A percentile compares a stretch with the other conserved stretches of the same genome.
Evolutionary conservation across 2,797 vertebrate genomes (phyloP).

Genomic region (Sebastiscus tertius): DNA sequence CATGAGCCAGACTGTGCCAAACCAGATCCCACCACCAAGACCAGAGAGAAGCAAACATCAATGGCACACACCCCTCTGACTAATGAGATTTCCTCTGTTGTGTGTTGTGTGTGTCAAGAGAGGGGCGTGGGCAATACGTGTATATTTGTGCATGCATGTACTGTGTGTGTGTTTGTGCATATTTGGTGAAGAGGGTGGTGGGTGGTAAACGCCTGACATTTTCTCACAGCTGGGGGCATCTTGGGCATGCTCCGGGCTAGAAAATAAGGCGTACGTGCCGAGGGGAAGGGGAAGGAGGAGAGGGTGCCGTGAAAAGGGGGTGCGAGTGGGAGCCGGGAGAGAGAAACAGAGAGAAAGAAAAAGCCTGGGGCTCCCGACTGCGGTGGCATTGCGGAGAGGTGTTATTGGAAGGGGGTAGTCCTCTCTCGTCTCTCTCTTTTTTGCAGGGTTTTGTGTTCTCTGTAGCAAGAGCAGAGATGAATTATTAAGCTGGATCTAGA

Average conservation of each 20-base stretch:
- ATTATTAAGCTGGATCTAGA: conserved; percentile 77
- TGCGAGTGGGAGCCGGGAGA: not conserved
- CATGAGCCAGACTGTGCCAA: conserved; percentile 68
- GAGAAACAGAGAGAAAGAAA: not conserved
- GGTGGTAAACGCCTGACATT: conserved; percentile 81
- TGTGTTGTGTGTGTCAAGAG: conserved; percentile 34
- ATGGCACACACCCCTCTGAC: conserved; percentile 67
- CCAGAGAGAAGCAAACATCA: conserved; percentile 74
- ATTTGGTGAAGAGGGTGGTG: conserved; percentile 67
- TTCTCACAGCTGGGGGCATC: conserved; percentile 79
- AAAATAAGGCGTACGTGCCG: conserved; percentile 64
- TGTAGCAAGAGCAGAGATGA: conserved; percentile 68
- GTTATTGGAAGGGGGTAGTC: conserved; percentile 51
- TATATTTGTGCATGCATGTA: conserved; percentile 10
- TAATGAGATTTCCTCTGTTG: conserved; percentile 74
- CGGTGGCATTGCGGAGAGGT: conserved; percentile 64
- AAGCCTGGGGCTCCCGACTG: conserved; percentile 69
- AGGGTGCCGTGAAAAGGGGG: conserved; percentile 29
- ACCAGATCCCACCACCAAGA: conserved; percentile 75
- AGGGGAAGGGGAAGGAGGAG: conserved; percentile 42
- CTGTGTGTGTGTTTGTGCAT: conserved; percentile 45
- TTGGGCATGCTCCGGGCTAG: conserved; percentile 75
- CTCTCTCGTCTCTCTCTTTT: conserved; percentile 44
- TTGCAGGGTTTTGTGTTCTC: conserved; percentile 66
- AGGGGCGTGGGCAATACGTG: conserved; percentile 29